Evolutionary conservation across 2,888 invertebrate species (phyloP), one percentile per base, ranked within the genome.

Genomic region (Hyposoter didymator): DNA sequence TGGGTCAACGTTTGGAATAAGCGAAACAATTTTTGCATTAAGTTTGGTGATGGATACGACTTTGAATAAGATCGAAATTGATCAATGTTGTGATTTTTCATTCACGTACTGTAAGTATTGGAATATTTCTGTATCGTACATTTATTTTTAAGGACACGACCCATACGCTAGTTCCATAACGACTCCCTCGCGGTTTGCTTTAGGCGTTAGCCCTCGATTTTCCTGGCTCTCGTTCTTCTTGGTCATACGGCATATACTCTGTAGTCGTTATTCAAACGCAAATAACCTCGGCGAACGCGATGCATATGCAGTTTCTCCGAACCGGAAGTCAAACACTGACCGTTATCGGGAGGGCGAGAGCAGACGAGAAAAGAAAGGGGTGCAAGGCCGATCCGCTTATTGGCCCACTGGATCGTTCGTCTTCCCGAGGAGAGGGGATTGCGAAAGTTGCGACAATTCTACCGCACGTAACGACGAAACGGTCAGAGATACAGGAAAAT

Each of bases 221-320:
- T 14, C 47, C 55, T 47, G 45, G 35, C 72, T 28, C 66, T 62
- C 73, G 72, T 76, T 43, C 82, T 22, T 55, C 73, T 72, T 76
- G 12, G 74, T n/a, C 22, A 32, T 75, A 52, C 49, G n/a, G 70
- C 49, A 47, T 43, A 67, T 83, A 80, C 59, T 35, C 75, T 19
- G 6, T 43, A 80, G 82, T 85, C 85, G 79, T 85, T 85, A 85
- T 85, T 79, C 82, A 80, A 85, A 85, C 82, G 78, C 76, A 80
- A 83, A 85, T 83, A 80, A 72, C 82, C 80, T 67, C 67, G 59
- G 73, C 73, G 72, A 76, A 76, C 80, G 43, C 80, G 85, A 85
- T 85, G 85, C 85, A 85, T 83, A 85, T 85, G 85, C 85, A 85
- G 75, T 80, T 84, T 80, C 84, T 80, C 74, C 66, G 72, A 82